phyloP scores from a whole-genome alignment of 1,140 invertebrate genomes.

The Nylanderia fulva region DNA sequence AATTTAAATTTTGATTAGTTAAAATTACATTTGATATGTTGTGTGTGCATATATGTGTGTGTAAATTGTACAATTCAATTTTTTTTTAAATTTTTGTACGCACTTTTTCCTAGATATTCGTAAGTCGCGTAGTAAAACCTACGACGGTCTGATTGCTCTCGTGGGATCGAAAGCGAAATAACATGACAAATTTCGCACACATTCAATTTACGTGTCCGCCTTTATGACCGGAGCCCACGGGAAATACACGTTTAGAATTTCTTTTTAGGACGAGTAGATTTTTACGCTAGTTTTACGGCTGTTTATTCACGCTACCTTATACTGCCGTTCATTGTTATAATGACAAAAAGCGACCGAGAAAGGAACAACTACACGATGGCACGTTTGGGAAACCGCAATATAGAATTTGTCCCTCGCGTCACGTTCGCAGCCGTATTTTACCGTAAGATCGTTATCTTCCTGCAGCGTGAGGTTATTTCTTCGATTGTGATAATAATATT shows the following conservation, averaged over 20 bases:
- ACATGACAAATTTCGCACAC: slow-evolving; percentile 58
- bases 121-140: background rate
- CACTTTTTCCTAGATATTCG: background rate
- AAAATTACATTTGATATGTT: background rate
- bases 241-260: slow-evolving; percentile 69
- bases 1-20: background rate
- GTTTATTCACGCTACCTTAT: slow-evolving; percentile 42
- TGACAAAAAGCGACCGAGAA: slow-evolving; percentile 47
- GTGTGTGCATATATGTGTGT: too few relatives aligned
- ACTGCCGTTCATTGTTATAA: slow-evolving; percentile 50
- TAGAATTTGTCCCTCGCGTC: slow-evolving; percentile 43
- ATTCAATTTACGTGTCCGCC: slow-evolving; percentile 49
- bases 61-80: background rate
- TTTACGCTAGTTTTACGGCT: slow-evolving; percentile 53
- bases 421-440: slow-evolving; percentile 26
- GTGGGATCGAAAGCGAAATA: slow-evolving; percentile 42
- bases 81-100: slow-evolving; percentile 4
- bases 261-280: slow-evolving; percentile 54
- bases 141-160: slow-evolving; percentile 24
- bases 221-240: slow-evolving; percentile 58
- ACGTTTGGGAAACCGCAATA: slow-evolving; percentile 49
- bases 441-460: slow-evolving; percentile 26
- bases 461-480: slow-evolving; percentile 14
- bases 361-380: slow-evolving; percentile 24
- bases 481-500: background rate